phyloP scores from a whole-genome alignment of 37 sponge, comb jelly and placozoan species.

The Hexactinellida sp. region DNA sequence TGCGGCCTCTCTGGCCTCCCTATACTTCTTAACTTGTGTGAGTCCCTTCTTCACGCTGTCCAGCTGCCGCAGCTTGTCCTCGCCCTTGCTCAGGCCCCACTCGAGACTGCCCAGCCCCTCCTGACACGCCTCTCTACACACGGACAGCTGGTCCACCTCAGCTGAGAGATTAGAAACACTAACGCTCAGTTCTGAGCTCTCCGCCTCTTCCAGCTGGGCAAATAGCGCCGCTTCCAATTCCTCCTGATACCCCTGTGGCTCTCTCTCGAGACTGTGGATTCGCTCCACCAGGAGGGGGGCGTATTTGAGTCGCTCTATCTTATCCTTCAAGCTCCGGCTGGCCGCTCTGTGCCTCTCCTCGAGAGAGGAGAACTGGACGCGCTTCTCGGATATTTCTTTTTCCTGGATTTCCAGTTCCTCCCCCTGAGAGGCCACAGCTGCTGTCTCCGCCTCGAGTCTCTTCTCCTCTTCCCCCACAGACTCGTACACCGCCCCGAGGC shows the following conservation, averaged over 20 bases:
- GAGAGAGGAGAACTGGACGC: neutral
- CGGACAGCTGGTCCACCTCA: neutral
- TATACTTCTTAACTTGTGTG: conserved; percentile 11
- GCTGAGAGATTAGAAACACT: neutral
- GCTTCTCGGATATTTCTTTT: neutral
- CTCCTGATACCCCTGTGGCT: neutral
- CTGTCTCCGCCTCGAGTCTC: neutral
- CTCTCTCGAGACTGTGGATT: neutral
- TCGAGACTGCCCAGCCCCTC: neutral
- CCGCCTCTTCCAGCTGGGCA: neutral
- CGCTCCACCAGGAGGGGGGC: neutral
- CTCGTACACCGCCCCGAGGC: neutral
- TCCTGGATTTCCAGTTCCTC: neutral
- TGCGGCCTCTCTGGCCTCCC: neutral
- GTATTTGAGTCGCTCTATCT: neutral
- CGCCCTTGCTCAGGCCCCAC: neutral
- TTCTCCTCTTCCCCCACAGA: neutral
- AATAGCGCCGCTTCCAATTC: neutral
- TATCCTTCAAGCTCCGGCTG: neutral
- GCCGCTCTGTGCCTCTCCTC: neutral
- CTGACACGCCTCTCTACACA: neutral
- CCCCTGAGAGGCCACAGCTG: neutral
- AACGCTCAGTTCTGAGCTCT: neutral
- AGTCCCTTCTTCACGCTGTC: neutral
- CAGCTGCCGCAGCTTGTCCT: neutral